Base-by-base conservation (phyloP, 1,140 invertebrate species). In the Panagrolaimus sp. region DNA sequence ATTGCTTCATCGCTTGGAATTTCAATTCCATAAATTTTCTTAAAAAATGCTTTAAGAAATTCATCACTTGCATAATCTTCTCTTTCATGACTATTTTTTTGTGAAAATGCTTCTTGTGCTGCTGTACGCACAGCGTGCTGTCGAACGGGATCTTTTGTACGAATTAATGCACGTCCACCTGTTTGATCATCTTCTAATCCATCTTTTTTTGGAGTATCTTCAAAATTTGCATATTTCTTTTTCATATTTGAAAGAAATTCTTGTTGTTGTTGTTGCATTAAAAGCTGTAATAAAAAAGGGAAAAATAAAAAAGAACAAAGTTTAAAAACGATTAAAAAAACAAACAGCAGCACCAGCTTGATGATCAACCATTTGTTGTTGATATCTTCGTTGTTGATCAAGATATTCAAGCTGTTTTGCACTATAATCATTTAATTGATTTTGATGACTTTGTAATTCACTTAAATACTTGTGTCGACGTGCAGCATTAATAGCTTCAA, bases 251-350 rank as follows among this genome's bases (percentile, higher is more conserved):
- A 23, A 8, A 63, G 27, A 43, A 42, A 63, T 27, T 63, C 11
- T 63, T 63, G 62, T 38, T 63, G 62, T 11, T 63, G 62, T 31
- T 63, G 62, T 43, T 63, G 62, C 14, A 63, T 63, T 38, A 63
- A 43, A 57, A 57, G 51, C 51, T 57, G 8, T 9, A 57, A 57
- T 20, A 8, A 25, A 57, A 38, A 38, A 2, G 7, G 31, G 31
- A 2, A 38, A 38, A 38, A 38, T 38, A 38, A 38, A 38, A 38
- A 38, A 4, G 31, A 38, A 38, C 2, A n/a, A n/a, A n/a, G n/a
- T n/a, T 38, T 4, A 38, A 38, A 38, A 38, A 4, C 7, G 7
- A 38, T 38, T 7, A 38, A 38, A 38, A 38, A 38, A 38, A 25
- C 51, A 25, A 23, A 63, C 27, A 11, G 62, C 62, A 7, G 62